Percentiles rank a stretch among this genome's conserved stretches.
phyloP scores from a whole-genome alignment of 1,140 invertebrate genomes.

The Pseudomyrmex dendroicus region DNA sequence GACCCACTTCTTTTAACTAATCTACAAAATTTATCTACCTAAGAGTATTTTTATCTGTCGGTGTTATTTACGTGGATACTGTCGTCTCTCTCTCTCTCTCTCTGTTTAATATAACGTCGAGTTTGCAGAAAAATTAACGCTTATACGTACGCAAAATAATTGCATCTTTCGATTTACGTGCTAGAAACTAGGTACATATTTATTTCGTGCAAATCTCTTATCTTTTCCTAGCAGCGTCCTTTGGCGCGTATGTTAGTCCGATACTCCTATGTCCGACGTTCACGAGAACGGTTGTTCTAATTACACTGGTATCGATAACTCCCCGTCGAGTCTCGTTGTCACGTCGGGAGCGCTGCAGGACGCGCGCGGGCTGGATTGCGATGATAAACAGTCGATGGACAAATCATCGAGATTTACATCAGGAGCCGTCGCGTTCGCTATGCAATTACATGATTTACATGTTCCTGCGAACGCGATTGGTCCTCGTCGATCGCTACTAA shows the following conservation, averaged over 20 bases:
- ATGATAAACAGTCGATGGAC: slow-evolving; percentile 74
- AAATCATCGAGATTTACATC: slow-evolving; percentile 72
- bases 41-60: too few species aligned
- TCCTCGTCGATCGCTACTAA: slow-evolving; percentile 31
- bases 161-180: too few species aligned
- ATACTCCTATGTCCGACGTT: background rate
- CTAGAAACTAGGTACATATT: too few species aligned
- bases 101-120: too few species aligned
- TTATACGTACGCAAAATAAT: too few species aligned
- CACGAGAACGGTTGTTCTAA: slow-evolving; percentile 5
- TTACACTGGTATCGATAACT: slow-evolving; percentile 49
- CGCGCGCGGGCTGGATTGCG: slow-evolving; percentile 55
- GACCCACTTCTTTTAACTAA: slow-evolving; percentile 7
- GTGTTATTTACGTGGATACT: too few species aligned
- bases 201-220: too few species aligned
- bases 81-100: too few species aligned
- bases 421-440: slow-evolving; percentile 62
- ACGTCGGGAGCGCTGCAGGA: slow-evolving; percentile 27
- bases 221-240: background rate
- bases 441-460: slow-evolving; percentile 69
- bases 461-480: slow-evolving; percentile 51
- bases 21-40: background rate
- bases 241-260: too few species aligned
- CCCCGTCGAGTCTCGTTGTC: slow-evolving; percentile 61
- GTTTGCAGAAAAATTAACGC: too few species aligned